These are phyloP conservation scores for Teleiodes luculella DNA, from an alignment of 2,888 invertebrate species.

Conservation along the genomic window DNA sequence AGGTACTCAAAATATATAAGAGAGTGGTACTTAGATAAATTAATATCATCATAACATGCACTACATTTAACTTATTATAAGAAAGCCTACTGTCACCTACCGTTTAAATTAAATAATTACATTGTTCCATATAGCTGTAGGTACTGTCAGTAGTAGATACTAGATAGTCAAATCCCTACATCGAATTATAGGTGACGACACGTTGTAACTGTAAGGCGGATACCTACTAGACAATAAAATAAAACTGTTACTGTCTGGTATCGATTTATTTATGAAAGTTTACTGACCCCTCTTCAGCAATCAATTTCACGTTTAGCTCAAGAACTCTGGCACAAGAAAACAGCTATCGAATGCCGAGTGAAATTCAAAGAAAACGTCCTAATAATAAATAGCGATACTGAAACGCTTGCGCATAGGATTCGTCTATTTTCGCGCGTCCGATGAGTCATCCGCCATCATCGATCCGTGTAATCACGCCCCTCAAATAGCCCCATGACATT, in stretches of 20 bases:
- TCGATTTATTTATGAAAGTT: neutral
- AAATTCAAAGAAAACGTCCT: conserved; percentile 23
- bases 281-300: neutral
- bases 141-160: no score
- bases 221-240: neutral
- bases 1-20: no score
- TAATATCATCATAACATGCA: no score
- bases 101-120: no score
- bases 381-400: conserved; percentile 28
- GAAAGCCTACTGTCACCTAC: no score
- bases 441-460: conserved; percentile 61
- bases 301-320: neutral
- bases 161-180: no score
- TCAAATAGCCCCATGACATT: conserved; percentile 49
- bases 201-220: no score
- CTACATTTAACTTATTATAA: no score
- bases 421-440: conserved; percentile 26
- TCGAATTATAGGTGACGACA: no score
- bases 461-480: conserved; percentile 54
- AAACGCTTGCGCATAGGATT: conserved; percentile 32
- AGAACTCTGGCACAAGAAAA: conserved; percentile 5
- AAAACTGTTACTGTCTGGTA: neutral
- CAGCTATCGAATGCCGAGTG: conserved; percentile 11
- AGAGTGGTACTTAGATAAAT: no score
- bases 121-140: no score